A percentile compares a stretch with the other conserved stretches of the same genome.
Evolutionary conservation across 2,888 invertebrate species (phyloP).

Genomic region (Cephonodes hylas): DNA sequence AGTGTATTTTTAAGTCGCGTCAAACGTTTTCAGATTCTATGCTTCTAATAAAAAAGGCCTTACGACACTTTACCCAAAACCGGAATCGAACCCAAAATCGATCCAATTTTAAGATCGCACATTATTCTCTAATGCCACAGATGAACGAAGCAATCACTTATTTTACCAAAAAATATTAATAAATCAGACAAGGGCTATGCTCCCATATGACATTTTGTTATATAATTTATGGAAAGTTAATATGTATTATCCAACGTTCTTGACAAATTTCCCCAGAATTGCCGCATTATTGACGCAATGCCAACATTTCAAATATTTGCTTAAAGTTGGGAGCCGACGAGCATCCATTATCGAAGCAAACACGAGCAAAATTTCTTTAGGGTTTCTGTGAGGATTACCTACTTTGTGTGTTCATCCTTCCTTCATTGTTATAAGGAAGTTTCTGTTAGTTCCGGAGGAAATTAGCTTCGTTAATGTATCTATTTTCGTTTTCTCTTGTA

Average conservation of each 20-base stretch:
- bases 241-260: not conserved
- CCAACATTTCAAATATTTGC: not conserved
- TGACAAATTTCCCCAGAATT: not conserved
- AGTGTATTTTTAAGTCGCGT: too few relatives aligned
- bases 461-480: not conserved
- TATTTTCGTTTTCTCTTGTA: too few relatives aligned
- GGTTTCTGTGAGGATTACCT: not conserved
- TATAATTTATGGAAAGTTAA: not conserved
- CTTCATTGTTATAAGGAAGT: not conserved
- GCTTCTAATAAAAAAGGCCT: too few relatives aligned
- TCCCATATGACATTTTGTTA: not conserved
- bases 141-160: too few relatives aligned
- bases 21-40: too few relatives aligned
- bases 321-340: not conserved
- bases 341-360: not conserved
- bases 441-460: not conserved
- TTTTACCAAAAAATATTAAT: too few relatives aligned
- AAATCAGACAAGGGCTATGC: too few relatives aligned
- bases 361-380: not conserved
- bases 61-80: too few relatives aligned
- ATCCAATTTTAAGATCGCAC: too few relatives aligned
- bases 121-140: too few relatives aligned
- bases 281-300: not conserved
- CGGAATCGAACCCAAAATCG: too few relatives aligned
- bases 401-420: not conserved